phyloP scores from a whole-genome alignment of 2,797 vertebrate species.

The Micromesistius poutassou region DNA sequence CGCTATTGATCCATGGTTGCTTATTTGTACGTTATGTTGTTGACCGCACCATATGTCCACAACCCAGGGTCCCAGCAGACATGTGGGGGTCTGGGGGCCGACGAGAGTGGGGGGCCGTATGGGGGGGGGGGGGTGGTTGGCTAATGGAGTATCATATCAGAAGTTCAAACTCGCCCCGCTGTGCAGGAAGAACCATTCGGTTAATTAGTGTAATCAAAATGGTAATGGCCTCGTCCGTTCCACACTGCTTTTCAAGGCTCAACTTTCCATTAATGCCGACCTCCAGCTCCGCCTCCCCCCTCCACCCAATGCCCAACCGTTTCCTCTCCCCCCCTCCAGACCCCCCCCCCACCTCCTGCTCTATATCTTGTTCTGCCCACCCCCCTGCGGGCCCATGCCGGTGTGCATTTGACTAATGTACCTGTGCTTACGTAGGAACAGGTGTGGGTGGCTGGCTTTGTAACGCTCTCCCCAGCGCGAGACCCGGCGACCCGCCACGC shows the following conservation, averaged over 20 bases:
- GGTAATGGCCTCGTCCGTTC: conserved; percentile 41
- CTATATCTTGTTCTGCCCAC: too few relatives aligned
- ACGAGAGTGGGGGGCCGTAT: neutral
- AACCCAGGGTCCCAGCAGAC: neutral
- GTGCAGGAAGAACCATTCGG: conserved; percentile 44
- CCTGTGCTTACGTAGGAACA: neutral
- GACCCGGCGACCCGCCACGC: neutral
- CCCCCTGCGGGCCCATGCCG: too few relatives aligned
- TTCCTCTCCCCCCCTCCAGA: neutral
- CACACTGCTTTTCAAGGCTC: conserved; percentile 51
- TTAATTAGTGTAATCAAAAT: conserved; percentile 59
- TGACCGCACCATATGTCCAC: neutral
- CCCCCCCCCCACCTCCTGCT: neutral
- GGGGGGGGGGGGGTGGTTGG: too few relatives aligned
- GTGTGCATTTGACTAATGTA: neutral
- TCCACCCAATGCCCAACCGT: neutral
- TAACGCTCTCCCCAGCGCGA: neutral
- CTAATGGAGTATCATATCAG: conserved; percentile 26
- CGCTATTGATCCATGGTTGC: too few relatives aligned
- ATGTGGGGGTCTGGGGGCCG: neutral
- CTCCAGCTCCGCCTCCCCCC: conserved; percentile 19
- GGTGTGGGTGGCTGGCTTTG: conserved; percentile 2
- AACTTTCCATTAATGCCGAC: conserved; percentile 49
- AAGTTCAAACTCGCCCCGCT: conserved; percentile 38
- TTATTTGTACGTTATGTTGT: neutral